These are phyloP conservation scores for Metopia argyrocephala DNA, from an alignment of 2,888 invertebrate species.

Conservation along the genomic window DNA sequence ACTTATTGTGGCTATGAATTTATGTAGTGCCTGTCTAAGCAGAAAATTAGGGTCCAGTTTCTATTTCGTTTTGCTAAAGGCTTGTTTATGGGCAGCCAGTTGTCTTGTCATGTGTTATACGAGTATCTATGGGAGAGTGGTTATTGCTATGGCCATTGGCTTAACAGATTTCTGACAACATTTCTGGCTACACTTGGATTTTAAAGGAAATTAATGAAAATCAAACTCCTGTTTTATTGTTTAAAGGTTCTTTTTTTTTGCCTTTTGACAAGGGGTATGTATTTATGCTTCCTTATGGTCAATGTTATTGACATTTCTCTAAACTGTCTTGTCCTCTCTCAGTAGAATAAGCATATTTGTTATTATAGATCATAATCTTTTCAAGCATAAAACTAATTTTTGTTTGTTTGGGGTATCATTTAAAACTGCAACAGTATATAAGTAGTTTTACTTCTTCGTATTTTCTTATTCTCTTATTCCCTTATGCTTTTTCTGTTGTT, in stretches of 20 bases:
- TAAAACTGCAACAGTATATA: background rate
- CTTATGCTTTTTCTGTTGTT: background rate
- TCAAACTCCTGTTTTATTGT: constrained; percentile 40
- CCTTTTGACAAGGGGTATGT: constrained; percentile 46
- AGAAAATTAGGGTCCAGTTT: constrained; percentile 55
- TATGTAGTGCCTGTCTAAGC: constrained; percentile 55
- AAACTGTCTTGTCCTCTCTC: background rate
- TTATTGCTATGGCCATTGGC: background rate
- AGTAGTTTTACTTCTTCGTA: background rate
- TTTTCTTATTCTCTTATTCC: no score
- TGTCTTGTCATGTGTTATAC: background rate
- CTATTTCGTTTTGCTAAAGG: background rate
- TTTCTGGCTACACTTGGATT: background rate
- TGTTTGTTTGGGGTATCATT: constrained; percentile 4
- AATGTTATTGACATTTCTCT: constrained; percentile 45
- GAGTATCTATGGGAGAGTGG: background rate
- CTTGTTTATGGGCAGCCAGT: background rate
- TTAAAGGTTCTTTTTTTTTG: constrained; percentile 1
- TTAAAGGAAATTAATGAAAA: constrained; percentile 53
- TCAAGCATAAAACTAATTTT: constrained; percentile 39
- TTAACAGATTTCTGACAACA: background rate
- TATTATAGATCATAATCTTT: constrained; percentile 31
- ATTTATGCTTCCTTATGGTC: constrained; percentile 19
- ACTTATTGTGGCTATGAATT: constrained; percentile 40
- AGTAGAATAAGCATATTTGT: constrained; percentile 24